These are phyloP conservation scores for Nasonovia ribisnigri DNA, from an alignment of 2,888 invertebrate genomes.

Conservation along the genomic window DNA sequence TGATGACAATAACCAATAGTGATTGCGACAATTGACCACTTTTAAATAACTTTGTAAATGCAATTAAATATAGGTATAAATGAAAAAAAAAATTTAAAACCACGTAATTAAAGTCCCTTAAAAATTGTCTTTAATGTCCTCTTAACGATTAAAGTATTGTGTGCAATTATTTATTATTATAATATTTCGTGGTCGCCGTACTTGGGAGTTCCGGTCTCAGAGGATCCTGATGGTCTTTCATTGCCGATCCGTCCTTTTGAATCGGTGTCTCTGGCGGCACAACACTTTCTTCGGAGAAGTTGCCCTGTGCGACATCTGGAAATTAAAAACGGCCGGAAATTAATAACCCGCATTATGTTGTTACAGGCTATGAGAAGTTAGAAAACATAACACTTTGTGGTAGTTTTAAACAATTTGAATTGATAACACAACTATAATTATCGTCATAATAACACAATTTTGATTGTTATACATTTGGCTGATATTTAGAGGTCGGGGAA, in stretches of 20 bases:
- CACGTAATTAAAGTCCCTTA: not conserved
- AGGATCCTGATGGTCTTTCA: conserved; percentile 51
- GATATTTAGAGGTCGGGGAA: not conserved
- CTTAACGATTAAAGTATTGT: not conserved
- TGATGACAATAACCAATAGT: not conserved
- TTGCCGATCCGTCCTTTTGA: conserved; percentile 40
- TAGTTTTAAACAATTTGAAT: not conserved
- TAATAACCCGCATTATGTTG: not conserved
- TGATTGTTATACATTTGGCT: no score
- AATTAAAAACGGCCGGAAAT: not conserved
- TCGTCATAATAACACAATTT: not conserved
- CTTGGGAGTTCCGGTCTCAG: conserved; percentile 65
- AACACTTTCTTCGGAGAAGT: conserved; percentile 79
- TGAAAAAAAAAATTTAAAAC: not conserved
- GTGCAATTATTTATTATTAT: not conserved
- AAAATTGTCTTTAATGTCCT: not conserved
- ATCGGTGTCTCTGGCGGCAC: conserved; percentile 73
- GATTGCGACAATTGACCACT: not conserved
- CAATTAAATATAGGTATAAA: no score
- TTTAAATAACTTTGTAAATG: not conserved
- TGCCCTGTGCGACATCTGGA: conserved; percentile 75
- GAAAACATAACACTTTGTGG: not conserved
- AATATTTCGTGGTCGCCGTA: conserved; percentile 4
- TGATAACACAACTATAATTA: not conserved
- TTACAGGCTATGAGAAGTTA: not conserved